These are phyloP conservation scores for Ciconia nigra DNA, from an alignment of 2,797 vertebrate genomes.

Conservation along the genomic window DNA sequence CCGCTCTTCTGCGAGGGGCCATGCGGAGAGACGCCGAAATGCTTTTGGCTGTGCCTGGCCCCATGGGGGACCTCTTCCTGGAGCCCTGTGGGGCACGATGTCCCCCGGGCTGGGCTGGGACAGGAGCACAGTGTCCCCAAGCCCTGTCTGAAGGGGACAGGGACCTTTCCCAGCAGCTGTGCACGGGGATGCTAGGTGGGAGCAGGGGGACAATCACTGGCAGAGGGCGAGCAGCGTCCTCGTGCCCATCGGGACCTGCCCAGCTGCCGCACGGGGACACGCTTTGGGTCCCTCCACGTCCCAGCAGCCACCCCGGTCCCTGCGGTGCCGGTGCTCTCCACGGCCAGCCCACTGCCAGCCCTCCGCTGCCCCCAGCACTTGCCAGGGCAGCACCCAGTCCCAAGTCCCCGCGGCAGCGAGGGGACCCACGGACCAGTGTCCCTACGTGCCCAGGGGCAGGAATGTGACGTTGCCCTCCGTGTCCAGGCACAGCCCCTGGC, in stretches of 20 bases:
- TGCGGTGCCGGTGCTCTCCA: neutral
- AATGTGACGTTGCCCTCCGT: constrained; percentile 71
- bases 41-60: neutral
- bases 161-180: neutral
- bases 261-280: accelerated
- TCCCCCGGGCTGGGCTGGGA: neutral
- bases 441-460: constrained; percentile 77
- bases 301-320: accelerated
- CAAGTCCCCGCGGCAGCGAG: neutral
- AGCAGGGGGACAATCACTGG: neutral
- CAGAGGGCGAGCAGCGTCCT: neutral
- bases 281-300: accelerated
- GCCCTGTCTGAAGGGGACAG: neutral
- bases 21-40: neutral
- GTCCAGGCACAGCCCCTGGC: constrained; percentile 62
- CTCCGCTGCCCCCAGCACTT: neutral
- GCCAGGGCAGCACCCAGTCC: neutral
- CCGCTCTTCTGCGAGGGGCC: neutral
- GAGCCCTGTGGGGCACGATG: neutral
- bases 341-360: neutral
- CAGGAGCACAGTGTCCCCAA: neutral
- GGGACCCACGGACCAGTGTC: accelerated
- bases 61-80: neutral
- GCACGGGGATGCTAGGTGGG: neutral
- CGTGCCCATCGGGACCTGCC: neutral